These are phyloP conservation scores for Pithys albifrons DNA, from an alignment of 2,113 vertebrate species.

Conservation along the genomic window DNA sequence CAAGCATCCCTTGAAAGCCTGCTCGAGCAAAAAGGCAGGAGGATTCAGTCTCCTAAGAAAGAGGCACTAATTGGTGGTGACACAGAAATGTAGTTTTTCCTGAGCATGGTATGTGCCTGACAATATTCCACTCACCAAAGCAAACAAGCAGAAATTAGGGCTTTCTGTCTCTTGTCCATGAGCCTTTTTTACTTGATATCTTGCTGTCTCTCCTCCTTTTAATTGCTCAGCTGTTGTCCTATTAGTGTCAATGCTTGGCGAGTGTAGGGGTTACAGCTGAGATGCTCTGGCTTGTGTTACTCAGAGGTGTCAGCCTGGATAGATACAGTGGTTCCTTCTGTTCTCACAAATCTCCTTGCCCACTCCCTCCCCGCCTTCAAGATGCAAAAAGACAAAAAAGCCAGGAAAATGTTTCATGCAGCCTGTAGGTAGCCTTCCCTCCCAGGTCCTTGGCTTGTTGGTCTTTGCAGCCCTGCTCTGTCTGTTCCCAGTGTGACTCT, in stretches of 20 bases:
- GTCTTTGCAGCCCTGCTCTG: rapidly evolving
- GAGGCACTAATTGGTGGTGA: constrained; percentile 35
- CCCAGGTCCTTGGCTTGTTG: neutral
- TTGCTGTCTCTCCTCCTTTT: constrained; percentile 31
- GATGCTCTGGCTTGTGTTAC: constrained; percentile 27
- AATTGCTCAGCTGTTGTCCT: constrained; percentile 57
- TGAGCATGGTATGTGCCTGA: constrained; percentile 31
- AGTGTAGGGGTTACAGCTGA: neutral
- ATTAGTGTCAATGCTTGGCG: constrained; percentile 31
- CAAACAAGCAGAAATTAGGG: constrained; percentile 38
- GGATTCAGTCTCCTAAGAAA: neutral
- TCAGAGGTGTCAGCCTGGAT: constrained; percentile 1
- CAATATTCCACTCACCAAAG: constrained; percentile 43
- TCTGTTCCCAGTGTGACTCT: neutral
- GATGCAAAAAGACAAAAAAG: neutral
- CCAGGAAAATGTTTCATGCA: neutral
- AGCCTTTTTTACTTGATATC: constrained; percentile 54
- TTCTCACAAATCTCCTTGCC: neutral
- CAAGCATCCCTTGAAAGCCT: neutral
- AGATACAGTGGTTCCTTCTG: neutral
- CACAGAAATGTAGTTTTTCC: constrained; percentile 28
- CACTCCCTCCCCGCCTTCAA: neutral
- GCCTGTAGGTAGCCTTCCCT: neutral
- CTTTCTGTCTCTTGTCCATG: constrained; percentile 52
- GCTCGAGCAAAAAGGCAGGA: neutral